Evolutionary conservation across 2,888 invertebrate species (phyloP).

Genomic region (Metalampra italica): DNA sequence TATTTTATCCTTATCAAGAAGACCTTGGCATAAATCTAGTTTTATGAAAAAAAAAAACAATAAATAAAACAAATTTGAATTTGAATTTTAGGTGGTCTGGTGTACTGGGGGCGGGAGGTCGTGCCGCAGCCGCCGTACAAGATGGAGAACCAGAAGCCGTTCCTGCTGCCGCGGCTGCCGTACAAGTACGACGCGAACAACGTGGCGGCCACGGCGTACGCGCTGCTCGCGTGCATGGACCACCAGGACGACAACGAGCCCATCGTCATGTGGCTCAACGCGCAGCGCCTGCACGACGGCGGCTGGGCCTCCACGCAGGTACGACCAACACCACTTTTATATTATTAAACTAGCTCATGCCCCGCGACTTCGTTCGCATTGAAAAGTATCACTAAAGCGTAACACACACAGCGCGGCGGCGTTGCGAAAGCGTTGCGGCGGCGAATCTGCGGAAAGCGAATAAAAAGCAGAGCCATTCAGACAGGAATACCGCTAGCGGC

Average conservation of each 20-base stretch:
- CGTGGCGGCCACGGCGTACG: conserved; percentile 95
- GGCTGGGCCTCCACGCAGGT: conserved; percentile 93
- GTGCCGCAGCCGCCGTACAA: conserved; percentile 91
- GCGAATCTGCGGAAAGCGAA: too few species aligned
- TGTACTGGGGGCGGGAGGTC: conserved; percentile 90
- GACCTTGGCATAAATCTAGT: too few species aligned
- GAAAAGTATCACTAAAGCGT: too few species aligned
- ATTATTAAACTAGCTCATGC: too few species aligned
- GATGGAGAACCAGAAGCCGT: conserved; percentile 94
- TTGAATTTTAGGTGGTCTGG: conserved; percentile 86
- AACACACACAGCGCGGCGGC: too few species aligned
- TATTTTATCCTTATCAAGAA: too few species aligned
- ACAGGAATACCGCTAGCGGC: too few species aligned
- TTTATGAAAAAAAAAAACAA: too few species aligned
- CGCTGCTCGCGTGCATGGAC: conserved; percentile 91
- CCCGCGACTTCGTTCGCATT: too few species aligned
- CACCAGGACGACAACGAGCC: conserved; percentile 91
- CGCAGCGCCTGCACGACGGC: conserved; percentile 90
- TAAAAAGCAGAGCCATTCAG: too few species aligned
- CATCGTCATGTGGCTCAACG: conserved; percentile 94
- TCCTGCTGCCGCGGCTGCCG: conserved; percentile 90
- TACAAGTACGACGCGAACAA: conserved; percentile 94
- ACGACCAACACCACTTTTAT: neutral
- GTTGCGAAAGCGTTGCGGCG: too few species aligned
- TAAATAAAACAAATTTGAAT: too few species aligned